Conservation (phyloP, 2,888 invertebrate genomes). For the Meganola albula region DNA sequence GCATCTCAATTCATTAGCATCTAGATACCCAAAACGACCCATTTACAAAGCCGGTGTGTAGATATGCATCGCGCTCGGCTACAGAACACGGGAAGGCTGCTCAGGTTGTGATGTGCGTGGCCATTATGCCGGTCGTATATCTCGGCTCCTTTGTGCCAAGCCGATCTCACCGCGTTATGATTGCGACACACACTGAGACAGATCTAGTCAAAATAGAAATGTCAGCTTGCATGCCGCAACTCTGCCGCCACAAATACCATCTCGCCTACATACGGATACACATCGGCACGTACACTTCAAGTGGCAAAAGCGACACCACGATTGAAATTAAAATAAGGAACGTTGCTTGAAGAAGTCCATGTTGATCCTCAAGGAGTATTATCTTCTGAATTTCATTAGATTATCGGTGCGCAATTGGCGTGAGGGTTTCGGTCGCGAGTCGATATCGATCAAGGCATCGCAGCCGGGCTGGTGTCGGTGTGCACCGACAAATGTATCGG, state of each 20-base stretch:
- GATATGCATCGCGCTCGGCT: slow-evolving; percentile 71
- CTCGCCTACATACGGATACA: slow-evolving; percentile 51
- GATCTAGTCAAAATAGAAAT: slow-evolving; percentile 72
- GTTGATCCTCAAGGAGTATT: too few relatives aligned
- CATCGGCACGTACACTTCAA: slow-evolving; percentile 50
- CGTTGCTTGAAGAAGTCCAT: too few relatives aligned
- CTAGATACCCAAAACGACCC: slow-evolving; percentile 73
- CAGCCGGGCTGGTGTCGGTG: slow-evolving; percentile 42
- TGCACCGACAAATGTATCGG: slow-evolving; percentile 74
- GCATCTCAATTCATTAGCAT: slow-evolving; percentile 71
- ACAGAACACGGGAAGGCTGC: slow-evolving; percentile 37
- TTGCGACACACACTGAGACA: slow-evolving; percentile 69
- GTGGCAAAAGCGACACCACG: slow-evolving; percentile 56
- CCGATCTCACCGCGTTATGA: slow-evolving; percentile 67
- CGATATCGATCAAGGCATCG: slow-evolving; percentile 58
- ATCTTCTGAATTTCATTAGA: slow-evolving; percentile 62
- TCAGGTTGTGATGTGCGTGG: slow-evolving; percentile 62
- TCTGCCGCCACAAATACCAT: slow-evolving; percentile 51
- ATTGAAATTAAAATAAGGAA: slow-evolving; percentile 35
- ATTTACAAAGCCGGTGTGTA: slow-evolving; percentile 69
- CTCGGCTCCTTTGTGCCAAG: slow-evolving; percentile 70
- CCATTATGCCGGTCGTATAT: slow-evolving; percentile 69
- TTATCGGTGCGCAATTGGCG: slow-evolving; percentile 64
- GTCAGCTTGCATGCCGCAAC: slow-evolving; percentile 71
- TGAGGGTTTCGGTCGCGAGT: slow-evolving; percentile 43